Conservation (phyloP, 2,113 vertebrate genomes). For the Cryptomyrus ogoouensis region DNA sequence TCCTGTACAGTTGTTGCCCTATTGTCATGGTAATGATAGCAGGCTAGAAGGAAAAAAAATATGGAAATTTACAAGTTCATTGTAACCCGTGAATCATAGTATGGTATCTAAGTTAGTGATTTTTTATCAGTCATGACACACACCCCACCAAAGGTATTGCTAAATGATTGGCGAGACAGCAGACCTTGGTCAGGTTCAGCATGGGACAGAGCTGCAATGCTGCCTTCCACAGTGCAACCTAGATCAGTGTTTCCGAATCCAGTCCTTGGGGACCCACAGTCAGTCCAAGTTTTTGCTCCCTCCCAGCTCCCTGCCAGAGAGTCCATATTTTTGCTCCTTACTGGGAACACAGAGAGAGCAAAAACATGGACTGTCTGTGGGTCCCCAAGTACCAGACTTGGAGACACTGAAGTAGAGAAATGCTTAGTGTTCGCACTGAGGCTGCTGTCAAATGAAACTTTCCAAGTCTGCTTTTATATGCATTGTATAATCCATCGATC, state of each 20-base stretch:
- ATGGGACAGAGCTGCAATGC: background rate
- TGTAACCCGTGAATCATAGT: background rate
- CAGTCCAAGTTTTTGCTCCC: background rate
- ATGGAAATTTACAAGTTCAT: background rate
- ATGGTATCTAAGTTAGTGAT: background rate
- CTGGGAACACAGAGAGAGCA: background rate
- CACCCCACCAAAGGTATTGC: background rate
- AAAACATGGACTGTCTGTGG: background rate
- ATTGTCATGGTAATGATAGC: constrained; percentile 8
- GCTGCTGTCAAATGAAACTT: background rate
- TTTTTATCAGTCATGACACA: background rate
- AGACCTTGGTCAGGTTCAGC: background rate
- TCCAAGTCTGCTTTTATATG: background rate
- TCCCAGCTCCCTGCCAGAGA: background rate
- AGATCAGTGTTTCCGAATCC: background rate
- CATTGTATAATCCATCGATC: background rate
- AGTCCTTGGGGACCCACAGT: background rate
- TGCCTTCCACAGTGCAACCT: background rate
- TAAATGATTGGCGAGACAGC: background rate
- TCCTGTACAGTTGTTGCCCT: background rate
- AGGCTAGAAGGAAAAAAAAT: background rate
- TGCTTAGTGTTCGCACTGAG: background rate
- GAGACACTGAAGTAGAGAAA: background rate
- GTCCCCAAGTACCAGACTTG: background rate
- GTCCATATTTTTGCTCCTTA: background rate